A percentile compares a stretch with the other conserved stretches of the same genome.
Evolutionary conservation across 2,888 invertebrate genomes (phyloP).

Genomic region (Autographa gamma): DNA sequence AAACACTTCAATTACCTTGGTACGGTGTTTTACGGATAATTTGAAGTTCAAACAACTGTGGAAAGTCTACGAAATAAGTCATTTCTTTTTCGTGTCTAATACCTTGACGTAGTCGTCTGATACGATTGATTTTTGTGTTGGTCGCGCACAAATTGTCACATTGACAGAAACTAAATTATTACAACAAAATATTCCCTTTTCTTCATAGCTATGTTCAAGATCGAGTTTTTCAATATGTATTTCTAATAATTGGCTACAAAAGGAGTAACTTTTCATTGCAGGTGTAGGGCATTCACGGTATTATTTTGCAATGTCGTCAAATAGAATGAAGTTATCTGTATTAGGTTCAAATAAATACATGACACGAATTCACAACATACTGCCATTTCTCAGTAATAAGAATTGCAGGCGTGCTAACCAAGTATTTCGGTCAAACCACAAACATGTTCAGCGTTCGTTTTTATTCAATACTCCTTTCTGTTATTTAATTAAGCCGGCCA

Average conservation of each 20-base stretch:
- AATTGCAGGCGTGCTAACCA: slow-evolving; percentile 12
- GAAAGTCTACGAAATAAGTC: slow-evolving; percentile 4
- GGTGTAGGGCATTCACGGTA: background rate
- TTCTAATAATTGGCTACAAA: too few relatives aligned
- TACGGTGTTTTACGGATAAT: slow-evolving; percentile 1
- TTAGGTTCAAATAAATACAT: background rate
- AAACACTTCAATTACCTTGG: slow-evolving; percentile 1
- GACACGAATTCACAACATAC: slow-evolving; percentile 16
- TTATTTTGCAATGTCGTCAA: background rate
- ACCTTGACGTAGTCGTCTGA: background rate
- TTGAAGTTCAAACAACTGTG: slow-evolving; percentile 2
- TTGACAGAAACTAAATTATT: too few relatives aligned
- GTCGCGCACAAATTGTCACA: background rate
- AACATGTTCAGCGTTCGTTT: slow-evolving; percentile 22
- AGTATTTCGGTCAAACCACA: slow-evolving; percentile 41
- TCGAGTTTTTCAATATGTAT: too few relatives aligned
- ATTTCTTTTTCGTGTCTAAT: background rate
- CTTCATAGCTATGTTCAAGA: too few relatives aligned
- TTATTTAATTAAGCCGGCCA: slow-evolving; percentile 7
- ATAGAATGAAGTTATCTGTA: background rate
- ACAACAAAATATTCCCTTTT: too few relatives aligned
- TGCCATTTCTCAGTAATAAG: slow-evolving; percentile 25
- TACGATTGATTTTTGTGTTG: background rate
- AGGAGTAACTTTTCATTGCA: background rate
- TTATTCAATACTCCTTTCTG: background rate